These are phyloP conservation scores for Pantherophis alleghaniensis DNA, from an alignment of 2,797 vertebrate species.

Conservation along the genomic window DNA sequence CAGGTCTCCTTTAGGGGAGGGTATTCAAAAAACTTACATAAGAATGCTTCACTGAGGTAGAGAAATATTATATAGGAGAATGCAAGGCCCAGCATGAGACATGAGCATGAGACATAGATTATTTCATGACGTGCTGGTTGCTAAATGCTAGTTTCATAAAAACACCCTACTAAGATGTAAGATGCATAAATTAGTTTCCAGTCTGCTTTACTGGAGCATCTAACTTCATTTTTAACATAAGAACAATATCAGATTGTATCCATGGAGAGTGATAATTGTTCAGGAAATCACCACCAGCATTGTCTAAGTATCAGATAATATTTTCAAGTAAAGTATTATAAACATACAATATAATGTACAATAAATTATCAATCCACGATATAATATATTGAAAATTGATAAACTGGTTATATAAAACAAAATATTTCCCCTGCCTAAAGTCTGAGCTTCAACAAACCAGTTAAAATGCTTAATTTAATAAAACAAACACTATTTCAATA, in stretches of 20 bases:
- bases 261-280: background rate
- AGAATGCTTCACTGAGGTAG: background rate
- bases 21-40: background rate
- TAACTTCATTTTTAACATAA: background rate
- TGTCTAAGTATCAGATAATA: background rate
- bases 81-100: background rate
- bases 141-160: background rate
- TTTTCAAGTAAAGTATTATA: background rate
- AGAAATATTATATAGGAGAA: background rate
- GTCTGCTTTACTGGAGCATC: background rate
- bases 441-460: background rate
- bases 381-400: background rate
- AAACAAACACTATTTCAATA: background rate
- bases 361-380: too few species aligned
- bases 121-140: background rate
- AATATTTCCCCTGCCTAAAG: background rate
- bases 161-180: background rate
- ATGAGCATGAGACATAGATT: background rate
- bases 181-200: constrained; percentile 10
- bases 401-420: background rate
- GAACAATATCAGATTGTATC: background rate
- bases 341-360: background rate
- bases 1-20: background rate
- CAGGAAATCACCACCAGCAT: background rate
- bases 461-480: background rate